phyloP scores from a whole-genome alignment of 2,888 invertebrate species.

The Baronia brevicornis region DNA sequence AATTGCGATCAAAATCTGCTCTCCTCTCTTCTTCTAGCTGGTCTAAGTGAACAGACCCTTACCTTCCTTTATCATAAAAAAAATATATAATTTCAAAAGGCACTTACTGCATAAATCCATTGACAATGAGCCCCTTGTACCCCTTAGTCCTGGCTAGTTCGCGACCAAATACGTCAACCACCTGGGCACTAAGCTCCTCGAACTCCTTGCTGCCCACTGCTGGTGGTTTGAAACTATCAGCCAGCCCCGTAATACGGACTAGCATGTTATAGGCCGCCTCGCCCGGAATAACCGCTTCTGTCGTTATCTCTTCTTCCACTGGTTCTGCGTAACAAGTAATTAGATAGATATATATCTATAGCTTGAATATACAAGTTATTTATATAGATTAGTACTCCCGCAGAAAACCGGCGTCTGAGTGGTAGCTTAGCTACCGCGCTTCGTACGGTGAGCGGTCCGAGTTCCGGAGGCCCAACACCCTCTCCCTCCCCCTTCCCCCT shows the following conservation, averaged over 20 bases:
- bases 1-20: too few relatives aligned
- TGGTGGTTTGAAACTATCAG: conserved; percentile 85
- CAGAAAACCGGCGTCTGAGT: too few relatives aligned
- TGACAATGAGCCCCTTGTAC: conserved; percentile 81
- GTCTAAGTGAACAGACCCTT: too few relatives aligned
- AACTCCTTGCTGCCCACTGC: conserved; percentile 83
- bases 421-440: too few relatives aligned
- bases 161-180: conserved; percentile 28
- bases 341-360: too few relatives aligned
- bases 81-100: background rate
- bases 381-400: too few relatives aligned
- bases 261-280: conserved; percentile 81
- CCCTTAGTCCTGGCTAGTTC: conserved; percentile 60
- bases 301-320: conserved; percentile 70
- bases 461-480: too few relatives aligned
- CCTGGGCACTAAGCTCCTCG: conserved; percentile 79
- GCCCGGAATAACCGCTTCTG: conserved; percentile 78
- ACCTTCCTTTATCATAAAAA: too few relatives aligned
- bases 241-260: conserved; percentile 84
- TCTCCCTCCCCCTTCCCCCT: too few relatives aligned
- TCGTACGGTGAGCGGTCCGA: too few relatives aligned
- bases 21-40: too few relatives aligned
- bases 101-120: conserved; percentile 82
- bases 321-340: conserved; percentile 52
- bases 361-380: too few relatives aligned